Evolutionary conservation across 2,113 vertebrate genomes (phyloP).

Genomic region (Puntigrus tetrazona): DNA sequence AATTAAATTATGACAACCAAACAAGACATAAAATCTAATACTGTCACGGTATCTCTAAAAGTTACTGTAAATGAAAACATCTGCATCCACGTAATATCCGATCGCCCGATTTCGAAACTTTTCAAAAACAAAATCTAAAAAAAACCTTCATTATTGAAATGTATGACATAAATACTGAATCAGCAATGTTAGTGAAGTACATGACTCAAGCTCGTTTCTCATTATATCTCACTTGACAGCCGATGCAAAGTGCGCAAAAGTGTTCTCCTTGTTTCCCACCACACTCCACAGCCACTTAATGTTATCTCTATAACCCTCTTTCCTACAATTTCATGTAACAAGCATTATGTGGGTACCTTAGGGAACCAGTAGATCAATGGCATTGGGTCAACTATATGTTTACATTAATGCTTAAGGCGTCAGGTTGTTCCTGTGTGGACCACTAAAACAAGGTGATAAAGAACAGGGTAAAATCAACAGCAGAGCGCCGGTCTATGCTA

Average conservation of each 20-base stretch:
- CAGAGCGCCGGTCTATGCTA: neutral
- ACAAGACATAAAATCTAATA: neutral
- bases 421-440: neutral
- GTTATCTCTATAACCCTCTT: neutral
- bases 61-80: neutral
- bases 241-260: slow-evolving; percentile 30
- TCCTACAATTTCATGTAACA: neutral
- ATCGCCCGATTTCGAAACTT: neutral
- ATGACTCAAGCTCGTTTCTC: slow-evolving; percentile 61
- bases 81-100: neutral
- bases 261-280: neutral
- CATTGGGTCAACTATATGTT: neutral
- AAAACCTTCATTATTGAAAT: neutral
- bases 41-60: neutral
- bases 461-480: neutral
- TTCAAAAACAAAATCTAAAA: neutral
- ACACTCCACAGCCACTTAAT: neutral
- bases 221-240: slow-evolving; percentile 59
- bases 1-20: neutral
- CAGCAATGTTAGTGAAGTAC: slow-evolving; percentile 34
- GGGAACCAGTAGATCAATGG: neutral
- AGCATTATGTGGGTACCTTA: neutral
- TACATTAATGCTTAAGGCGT: slow-evolving; percentile 6
- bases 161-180: slow-evolving; percentile 13
- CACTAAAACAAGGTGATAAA: slow-evolving; percentile 1